phyloP scores from a whole-genome alignment of 2,113 vertebrate genomes.

The Petrocephalus zakoni region DNA sequence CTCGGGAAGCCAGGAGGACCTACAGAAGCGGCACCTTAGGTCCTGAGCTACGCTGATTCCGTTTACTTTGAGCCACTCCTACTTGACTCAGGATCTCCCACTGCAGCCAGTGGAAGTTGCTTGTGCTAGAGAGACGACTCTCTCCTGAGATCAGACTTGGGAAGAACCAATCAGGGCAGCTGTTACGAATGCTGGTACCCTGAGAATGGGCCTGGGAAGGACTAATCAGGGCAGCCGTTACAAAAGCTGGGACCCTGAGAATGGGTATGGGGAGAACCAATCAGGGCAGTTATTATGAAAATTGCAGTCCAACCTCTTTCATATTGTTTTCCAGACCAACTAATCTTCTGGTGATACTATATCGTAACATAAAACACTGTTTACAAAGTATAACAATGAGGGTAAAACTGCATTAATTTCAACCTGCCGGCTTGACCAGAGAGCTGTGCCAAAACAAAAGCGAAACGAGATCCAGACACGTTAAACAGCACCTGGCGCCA shows the following conservation, averaged over 20 bases:
- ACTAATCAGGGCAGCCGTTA: conserved; percentile 32
- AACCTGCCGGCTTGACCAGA: neutral
- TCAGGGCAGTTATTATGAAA: conserved; percentile 24
- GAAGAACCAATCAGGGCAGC: conserved; percentile 29
- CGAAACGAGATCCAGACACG: neutral
- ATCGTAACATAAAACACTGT: neutral
- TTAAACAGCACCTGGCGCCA: conserved; percentile 17
- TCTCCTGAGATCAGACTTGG: conserved; percentile 58
- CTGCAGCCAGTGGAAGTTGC: conserved; percentile 34
- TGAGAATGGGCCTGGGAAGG: neutral
- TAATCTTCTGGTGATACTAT: neutral
- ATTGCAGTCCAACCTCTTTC: conserved; percentile 39
- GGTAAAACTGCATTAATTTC: neutral
- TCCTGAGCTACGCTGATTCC: conserved; percentile 37
- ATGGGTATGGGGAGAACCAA: conserved; percentile 18
- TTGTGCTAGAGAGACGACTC: conserved; percentile 37
- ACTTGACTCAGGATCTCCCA: conserved; percentile 25
- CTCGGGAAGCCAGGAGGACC: conserved; percentile 57
- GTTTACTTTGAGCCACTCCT: conserved; percentile 19
- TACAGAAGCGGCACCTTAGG: conserved; percentile 46
- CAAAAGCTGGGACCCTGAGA: neutral
- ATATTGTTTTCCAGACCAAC: conserved; percentile 12
- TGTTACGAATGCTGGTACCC: conserved; percentile 16
- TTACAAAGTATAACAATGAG: neutral
- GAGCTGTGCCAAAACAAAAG: neutral